Base-by-base conservation (phyloP, 2,888 invertebrate genomes). In the Agonopterix heracliana region DNA sequence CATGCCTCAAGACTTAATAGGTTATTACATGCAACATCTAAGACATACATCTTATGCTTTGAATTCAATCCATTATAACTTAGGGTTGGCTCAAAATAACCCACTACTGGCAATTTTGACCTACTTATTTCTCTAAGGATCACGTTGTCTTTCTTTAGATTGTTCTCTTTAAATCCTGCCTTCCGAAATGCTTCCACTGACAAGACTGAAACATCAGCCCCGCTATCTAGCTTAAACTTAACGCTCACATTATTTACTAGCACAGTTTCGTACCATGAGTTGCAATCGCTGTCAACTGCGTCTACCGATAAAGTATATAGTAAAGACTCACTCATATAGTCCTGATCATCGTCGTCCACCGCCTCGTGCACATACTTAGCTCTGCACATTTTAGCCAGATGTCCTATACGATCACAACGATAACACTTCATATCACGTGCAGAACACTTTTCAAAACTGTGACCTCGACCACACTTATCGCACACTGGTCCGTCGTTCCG, bases 21-120 rank as follows among this genome's bases (percentile, higher is more conserved):
- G 38, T 52, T 52, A 40, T 50, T 47, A 34, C 52, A 53, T 14
- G 10, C 10, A 1, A 51, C 43, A 38, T 51, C 42, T 48, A 47
- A 14, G 2, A 41, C 44, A 26, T 41, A 35, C 5, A 45, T 14
- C 41, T 47, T 46, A 43, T 48, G 44, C 7, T 42, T n/a, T 35
- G 8, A 34, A 42, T 26, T 17, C 3, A 17, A 9, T 1, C 10
- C 26, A 5, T 45, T 45, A 14, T 38, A 38, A 38, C n/a, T 38
- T 36, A 52, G 12, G 9, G 9, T 12, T 9, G 52, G 40, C 12
- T 40, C n/a, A 47, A 49, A 52, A 34, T 42, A 47, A 9, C 49
- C 49, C 3, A 47, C 41, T 9, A 49, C 45, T 7, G 51, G 51
- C 9, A 48, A 34, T 14, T 12, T 17, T 4, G 11, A 9, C 9